A percentile compares a stretch with the other conserved stretches of the same genome.
phyloP scores from a whole-genome alignment of 53 echinoderm and acorn worm genomes.

The Pentamera pediparva region DNA sequence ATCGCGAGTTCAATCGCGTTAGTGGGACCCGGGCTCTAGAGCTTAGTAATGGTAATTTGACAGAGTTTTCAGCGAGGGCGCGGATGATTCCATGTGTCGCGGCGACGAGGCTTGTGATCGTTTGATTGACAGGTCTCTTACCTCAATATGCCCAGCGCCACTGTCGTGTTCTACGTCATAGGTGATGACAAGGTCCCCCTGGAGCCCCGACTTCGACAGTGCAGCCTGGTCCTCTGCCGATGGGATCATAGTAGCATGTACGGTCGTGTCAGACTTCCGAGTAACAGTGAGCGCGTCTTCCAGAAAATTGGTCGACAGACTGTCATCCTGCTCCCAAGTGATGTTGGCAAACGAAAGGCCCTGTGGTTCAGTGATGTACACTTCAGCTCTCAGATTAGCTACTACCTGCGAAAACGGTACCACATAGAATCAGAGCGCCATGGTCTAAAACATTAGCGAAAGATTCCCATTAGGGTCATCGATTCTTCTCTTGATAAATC shows the following conservation, averaged over 20 bases:
- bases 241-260: conserved; percentile 1
- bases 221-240: conserved; percentile 4
- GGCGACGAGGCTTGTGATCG: no score
- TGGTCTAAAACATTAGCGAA: no score
- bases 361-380: conserved; percentile 71
- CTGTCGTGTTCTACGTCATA: conserved; percentile 63
- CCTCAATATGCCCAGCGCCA: conserved; percentile 24
- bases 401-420: conserved; percentile 38
- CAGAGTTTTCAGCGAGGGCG: no score
- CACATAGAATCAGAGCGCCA: no score
- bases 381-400: conserved; percentile 40
- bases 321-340: conserved; percentile 41
- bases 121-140: not conserved
- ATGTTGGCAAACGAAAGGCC: conserved; percentile 60
- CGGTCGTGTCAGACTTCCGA: not conserved
- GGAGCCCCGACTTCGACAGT: not conserved
- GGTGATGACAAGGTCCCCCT: conserved; percentile 74
- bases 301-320: not conserved
- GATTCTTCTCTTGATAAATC: no score
- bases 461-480: no score
- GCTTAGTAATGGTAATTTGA: no score
- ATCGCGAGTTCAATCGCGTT: no score
- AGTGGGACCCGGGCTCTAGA: no score
- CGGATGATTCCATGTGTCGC: no score
- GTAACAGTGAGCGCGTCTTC: conserved; percentile 2